Conservation (phyloP, 2,888 invertebrate genomes). For the Aporophyla nigra region DNA sequence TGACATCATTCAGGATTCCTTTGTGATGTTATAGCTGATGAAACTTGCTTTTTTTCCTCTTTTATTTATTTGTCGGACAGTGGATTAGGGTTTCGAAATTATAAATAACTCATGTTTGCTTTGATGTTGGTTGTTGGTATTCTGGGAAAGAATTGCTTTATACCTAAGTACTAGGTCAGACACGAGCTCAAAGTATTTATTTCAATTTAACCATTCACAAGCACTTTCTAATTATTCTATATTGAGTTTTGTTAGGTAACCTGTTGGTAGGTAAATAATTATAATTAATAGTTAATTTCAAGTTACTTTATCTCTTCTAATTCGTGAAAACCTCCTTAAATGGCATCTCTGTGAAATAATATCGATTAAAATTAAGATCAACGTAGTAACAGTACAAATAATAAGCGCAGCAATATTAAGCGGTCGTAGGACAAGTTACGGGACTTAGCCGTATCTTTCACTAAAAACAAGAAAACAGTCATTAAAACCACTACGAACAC, state of each 20-base stretch:
- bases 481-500: not conserved
- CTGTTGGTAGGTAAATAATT: not conserved
- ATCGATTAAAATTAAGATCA: not conserved
- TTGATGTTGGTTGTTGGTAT: conserved; percentile 24
- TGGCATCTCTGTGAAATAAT: not conserved
- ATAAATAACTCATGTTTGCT: conserved; percentile 23
- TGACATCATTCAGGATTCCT: conserved; percentile 73
- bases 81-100: conserved; percentile 33
- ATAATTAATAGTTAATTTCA: not conserved
- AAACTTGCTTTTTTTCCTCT: conserved; percentile 41
- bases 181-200: too few relatives aligned
- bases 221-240: too few relatives aligned
- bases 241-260: not conserved
- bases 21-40: conserved; percentile 62
- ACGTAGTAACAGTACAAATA: not conserved
- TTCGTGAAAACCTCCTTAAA: not conserved
- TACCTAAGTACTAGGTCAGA: not conserved
- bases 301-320: not conserved
- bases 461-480: not conserved
- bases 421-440: too few relatives aligned
- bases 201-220: too few relatives aligned
- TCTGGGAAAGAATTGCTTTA: not conserved
- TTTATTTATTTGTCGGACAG: conserved; percentile 44
- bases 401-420: not conserved
- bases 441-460: not conserved